Conservation (phyloP, 2,888 invertebrate species). For the Eulithis testata region DNA sequence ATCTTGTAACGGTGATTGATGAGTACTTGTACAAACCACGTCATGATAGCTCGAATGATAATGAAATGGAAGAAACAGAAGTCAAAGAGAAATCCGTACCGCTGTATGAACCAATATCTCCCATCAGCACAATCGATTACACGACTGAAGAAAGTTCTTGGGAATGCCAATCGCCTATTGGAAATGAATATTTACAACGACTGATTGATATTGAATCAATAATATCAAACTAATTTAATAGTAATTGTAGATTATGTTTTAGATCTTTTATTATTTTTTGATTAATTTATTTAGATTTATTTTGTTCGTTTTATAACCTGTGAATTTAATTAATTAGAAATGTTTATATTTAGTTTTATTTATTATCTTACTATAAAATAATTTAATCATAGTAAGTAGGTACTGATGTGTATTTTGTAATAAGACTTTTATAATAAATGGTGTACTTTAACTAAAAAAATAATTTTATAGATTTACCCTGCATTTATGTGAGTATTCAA, state of each 20-base stretch:
- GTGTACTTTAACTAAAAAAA: no score
- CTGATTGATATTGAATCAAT: slow-evolving; percentile 49
- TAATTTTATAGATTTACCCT: no score
- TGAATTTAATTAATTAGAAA: background rate
- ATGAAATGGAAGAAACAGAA: slow-evolving; percentile 22
- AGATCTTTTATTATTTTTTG: background rate
- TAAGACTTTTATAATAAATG: no score
- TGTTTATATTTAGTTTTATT: no score
- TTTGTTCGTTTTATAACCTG: background rate
- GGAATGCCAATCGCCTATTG: slow-evolving; percentile 40
- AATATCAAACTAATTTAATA: slow-evolving; percentile 13
- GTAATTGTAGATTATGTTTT: background rate
- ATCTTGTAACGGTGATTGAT: slow-evolving; percentile 55
- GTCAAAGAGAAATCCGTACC: slow-evolving; percentile 34
- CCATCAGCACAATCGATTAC: slow-evolving; percentile 51
- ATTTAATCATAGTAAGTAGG: no score
- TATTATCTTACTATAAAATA: no score
- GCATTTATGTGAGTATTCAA: no score
- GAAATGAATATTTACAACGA: slow-evolving; percentile 46
- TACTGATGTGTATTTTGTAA: no score
- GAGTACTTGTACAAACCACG: slow-evolving; percentile 37
- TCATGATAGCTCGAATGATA: slow-evolving; percentile 15
- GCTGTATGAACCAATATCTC: slow-evolving; percentile 66
- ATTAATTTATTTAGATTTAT: background rate
- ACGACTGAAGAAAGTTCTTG: slow-evolving; percentile 46